Evolutionary conservation across 2,888 invertebrate species (phyloP), one percentile per base, ranked within the genome.

Genomic region (Doris montereyensis): DNA sequence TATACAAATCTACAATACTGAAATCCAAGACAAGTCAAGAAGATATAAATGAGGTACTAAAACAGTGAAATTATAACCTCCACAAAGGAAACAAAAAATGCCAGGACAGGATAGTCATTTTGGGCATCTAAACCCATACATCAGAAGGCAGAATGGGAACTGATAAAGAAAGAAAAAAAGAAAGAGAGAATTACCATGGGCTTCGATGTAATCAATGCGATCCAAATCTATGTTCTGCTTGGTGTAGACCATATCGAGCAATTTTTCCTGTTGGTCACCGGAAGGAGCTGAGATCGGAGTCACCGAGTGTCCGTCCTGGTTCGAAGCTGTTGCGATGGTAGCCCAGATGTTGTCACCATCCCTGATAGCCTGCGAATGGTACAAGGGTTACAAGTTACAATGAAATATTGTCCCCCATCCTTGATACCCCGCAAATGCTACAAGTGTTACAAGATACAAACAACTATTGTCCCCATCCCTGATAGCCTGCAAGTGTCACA

Each of bases 321-420:
- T 86, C 21, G 76, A 75, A 0, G 81, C 83, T 0, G 83, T 82
- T 10, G 71, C 74, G 1, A 86, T 74, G 0, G 82, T 81, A 4
- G 81, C 84, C 84, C 84, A 85, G 24, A 86, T 81, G 28, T 75
- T 76, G 68, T 85, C 83, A 5, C 81, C 78, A 58, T 84, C 84
- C n/a, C 79, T 24, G 28, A 79, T n/a, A 8, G 85, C 85, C 85
- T 85, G 41, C n/a, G 1, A 72, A 21, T 8, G 4, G 3, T 73
- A 1, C n/a, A n/a, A n/a, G n/a, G n/a, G n/a, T n/a, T n/a, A n/a
- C n/a, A n/a, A n/a, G n/a, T n/a, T n/a, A n/a, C n/a, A n/a, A n/a
- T n/a, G n/a, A n/a, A n/a, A n/a, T n/a, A n/a, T n/a, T 60, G 17
- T 13, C n/a, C n/a, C n/a, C n/a, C n/a, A 17, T 52, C 57, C 57